These are phyloP conservation scores for Monoplex corrugatus DNA, from an alignment of 2,888 invertebrate species.

Conservation along the genomic window DNA sequence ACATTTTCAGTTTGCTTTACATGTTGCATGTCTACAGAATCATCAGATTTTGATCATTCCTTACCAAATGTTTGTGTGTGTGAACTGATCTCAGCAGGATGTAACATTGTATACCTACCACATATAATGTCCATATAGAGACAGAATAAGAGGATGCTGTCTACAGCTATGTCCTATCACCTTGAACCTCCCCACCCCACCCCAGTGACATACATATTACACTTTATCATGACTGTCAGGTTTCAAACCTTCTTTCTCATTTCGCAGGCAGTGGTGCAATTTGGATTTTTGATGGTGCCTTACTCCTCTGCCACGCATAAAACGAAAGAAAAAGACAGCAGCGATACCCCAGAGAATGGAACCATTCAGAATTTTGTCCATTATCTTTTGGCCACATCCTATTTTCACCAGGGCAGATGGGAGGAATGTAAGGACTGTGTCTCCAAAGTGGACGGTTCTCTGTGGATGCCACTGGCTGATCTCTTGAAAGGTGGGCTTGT, in stretches of 20 bases:
- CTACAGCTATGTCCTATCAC: too few species aligned
- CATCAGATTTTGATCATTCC: too few species aligned
- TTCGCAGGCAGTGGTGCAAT: conserved; percentile 3
- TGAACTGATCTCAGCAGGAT: too few species aligned
- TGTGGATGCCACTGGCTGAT: conserved; percentile 15
- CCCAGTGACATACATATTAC: too few species aligned
- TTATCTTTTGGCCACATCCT: conserved; percentile 4
- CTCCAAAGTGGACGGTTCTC: not conserved
- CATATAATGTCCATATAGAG: too few species aligned
- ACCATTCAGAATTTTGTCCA: not conserved
- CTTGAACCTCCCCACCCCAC: not conserved
- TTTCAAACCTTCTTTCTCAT: not conserved
- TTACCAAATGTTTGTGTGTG: too few species aligned
- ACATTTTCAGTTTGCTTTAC: too few species aligned
- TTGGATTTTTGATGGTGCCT: conserved; percentile 10
- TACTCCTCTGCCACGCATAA: not conserved
- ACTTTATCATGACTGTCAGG: too few species aligned
- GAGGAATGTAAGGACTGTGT: not conserved
- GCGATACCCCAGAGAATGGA: not conserved
- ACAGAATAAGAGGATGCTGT: too few species aligned
- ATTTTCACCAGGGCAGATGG: not conserved
- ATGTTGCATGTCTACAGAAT: too few species aligned
- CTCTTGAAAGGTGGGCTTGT: conserved; percentile 31
- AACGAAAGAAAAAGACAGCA: too few species aligned
- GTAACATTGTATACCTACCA: too few species aligned